These are phyloP conservation scores for Steinernema hermaphroditum DNA, from an alignment of 2,888 invertebrate genomes.

Conservation along the genomic window DNA sequence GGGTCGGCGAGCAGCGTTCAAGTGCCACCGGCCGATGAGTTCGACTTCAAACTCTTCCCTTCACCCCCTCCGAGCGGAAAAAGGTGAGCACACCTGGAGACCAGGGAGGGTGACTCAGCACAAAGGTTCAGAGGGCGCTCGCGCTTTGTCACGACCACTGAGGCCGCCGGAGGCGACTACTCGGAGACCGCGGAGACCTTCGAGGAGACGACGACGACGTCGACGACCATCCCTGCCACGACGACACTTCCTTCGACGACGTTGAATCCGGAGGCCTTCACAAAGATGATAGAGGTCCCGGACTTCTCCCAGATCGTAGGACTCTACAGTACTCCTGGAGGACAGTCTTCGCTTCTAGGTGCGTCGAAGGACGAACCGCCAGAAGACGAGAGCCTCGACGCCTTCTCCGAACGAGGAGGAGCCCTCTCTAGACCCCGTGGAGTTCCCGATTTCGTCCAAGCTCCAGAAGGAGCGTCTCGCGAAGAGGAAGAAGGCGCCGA, in stretches of 20 bases:
- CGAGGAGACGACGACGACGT: not conserved
- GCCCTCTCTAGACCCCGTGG: slow-evolving; percentile 38
- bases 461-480: slow-evolving; percentile 30
- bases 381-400: not conserved
- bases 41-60: slow-evolving; percentile 26
- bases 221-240: not conserved
- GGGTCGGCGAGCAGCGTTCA: slow-evolving; percentile 19
- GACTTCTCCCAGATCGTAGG: not conserved
- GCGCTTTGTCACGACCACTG: not conserved
- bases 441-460: slow-evolving; percentile 50
- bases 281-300: not conserved
- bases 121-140: not conserved
- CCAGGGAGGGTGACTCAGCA: no score
- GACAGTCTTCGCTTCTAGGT: not conserved
- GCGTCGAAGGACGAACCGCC: not conserved
- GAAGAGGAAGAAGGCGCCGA: not conserved
- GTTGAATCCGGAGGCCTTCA: not conserved
- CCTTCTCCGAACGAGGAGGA: not conserved
- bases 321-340: not conserved
- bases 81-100: not conserved
- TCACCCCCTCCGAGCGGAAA: slow-evolving; percentile 8
- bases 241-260: not conserved
- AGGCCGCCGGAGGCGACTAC: not conserved
- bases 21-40: not conserved
- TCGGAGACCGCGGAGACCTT: not conserved